phyloP scores from a whole-genome alignment of 1,140 invertebrate species.

The Teleopsis dalmanni region DNA sequence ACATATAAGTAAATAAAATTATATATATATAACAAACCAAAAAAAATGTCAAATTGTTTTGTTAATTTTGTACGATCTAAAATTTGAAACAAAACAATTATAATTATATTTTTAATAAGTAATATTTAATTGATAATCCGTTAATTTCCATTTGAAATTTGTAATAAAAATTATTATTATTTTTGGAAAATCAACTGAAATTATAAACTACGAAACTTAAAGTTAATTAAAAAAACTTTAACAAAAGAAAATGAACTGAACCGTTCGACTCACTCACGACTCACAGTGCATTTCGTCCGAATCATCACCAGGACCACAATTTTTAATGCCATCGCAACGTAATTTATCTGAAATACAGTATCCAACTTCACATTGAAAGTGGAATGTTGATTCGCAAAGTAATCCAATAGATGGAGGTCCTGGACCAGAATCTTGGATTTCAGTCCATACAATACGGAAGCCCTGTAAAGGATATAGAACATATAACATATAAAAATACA shows the following conservation, averaged over 20 bases:
- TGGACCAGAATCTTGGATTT: conserved; percentile 55
- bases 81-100: too few species aligned
- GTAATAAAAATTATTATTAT: conserved; percentile 1
- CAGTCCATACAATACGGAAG: conserved; percentile 84
- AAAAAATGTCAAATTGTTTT: too few species aligned
- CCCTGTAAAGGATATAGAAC: conserved; percentile 49
- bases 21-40: too few species aligned
- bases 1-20: too few species aligned
- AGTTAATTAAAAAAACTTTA: conserved; percentile 17
- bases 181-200: conserved; percentile 24
- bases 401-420: conserved; percentile 39
- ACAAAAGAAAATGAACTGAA: conserved; percentile 44
- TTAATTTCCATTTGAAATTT: conserved; percentile 12
- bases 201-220: conserved; percentile 20
- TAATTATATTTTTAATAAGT: too few species aligned
- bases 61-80: too few species aligned
- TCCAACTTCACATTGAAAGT: conserved; percentile 48
- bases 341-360: conserved; percentile 75
- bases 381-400: conserved; percentile 42
- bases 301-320: conserved; percentile 70
- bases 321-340: conserved; percentile 67
- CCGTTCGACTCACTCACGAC: conserved; percentile 50
- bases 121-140: too few species aligned
- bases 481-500: too few species aligned
- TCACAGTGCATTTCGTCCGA: conserved; percentile 79